Evolutionary conservation across 1,140 invertebrate species (phyloP), one percentile per base, ranked within the genome.

Genomic region (Asbolus verrucosus): DNA sequence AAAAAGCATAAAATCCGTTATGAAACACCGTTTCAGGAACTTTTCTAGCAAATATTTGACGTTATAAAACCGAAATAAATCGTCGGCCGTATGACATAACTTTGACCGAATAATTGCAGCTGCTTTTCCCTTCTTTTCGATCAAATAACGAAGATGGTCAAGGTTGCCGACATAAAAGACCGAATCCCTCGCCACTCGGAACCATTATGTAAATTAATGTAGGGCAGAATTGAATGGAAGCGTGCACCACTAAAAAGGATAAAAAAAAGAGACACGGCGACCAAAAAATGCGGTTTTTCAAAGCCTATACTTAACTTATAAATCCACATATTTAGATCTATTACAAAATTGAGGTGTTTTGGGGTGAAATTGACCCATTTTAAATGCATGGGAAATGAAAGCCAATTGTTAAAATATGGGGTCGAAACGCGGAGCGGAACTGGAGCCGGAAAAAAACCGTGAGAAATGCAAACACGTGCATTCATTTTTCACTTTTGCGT

Each of bases 121-220:
- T 63, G 61, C 21, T 27, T 62, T 9, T 19, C 19, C 19, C 46
- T 36, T 36, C 33, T 36, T 36, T n/a, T 2, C 33, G 46, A 54
- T 54, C 46, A 54, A 54, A 54, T n/a, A 46, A 21, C 36, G 13
- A 38, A 41, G 33, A 63, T 38, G 39, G 61, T 41, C 33, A 38
- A 39, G 39, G 39, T 3, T 18, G 19, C 4, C 13, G n/a, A 3
- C 15, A 14, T 14, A 18, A 59, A 27, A 39, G 16, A 38, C 31
- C 60, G 36, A 36, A 19, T 62, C 36, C 61, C 39, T 27, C 61
- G 41, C 41, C 41, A 46, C 41, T 46, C 4, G 0, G 21, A 13
- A 19, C 61, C 61, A 63, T 63, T 63, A 63, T 63, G 61, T 63
- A 63, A 63, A 63, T 63, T 16, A 63, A 63, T 11, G n/a, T 63